Base-by-base conservation (phyloP, 1,140 invertebrate genomes). In the Eriosoma lanigerum region DNA sequence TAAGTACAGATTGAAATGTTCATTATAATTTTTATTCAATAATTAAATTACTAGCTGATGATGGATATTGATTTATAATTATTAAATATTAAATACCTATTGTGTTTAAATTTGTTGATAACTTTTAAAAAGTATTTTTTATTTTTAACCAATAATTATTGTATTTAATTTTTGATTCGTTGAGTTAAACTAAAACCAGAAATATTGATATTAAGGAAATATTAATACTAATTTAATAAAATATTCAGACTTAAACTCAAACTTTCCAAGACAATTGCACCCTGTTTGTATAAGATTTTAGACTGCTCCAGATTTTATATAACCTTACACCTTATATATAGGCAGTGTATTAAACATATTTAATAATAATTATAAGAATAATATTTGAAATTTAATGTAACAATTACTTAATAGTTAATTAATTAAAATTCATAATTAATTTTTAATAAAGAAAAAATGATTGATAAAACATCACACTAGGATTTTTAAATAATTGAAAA, bases 301-400 rank as follows among this genome's bases (percentile, higher is more conserved):
- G 32, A 76, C 54, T 76, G 72, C 72, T 76, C 12, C 21, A 21
- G 72, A 29, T 44, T 58, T 10, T 38, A 44, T 58, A 21, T 44
- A 44, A 75, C n/a, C 21, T 75, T 48, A 75, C 3, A 75, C n/a
- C 21, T 75, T 48, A 75, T 8, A 24, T 44, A 44, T 58, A 75
- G 52, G 52, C 72, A 75, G 72, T 75, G 52, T 56, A 56, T 38
- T 44, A 76, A 9, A 58, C 6, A 76, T 76, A 76, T 38, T 46
- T 62, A 62, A 62, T 62, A 62, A 62, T 62, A 32, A 62, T 72
- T 29, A 52, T 52, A 52, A 72, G 26, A 72, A 72, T 72, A 72
- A 70, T 70, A 48, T 50, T 62, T 75, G 17, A 73, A 54, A 52
- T 52, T 32, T 32, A 38, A 75, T 75, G 38, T 21, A 58, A 75